These are phyloP conservation scores for Sakesphorus luctuosus DNA, from an alignment of 2,113 vertebrate species.

Conservation along the genomic window DNA sequence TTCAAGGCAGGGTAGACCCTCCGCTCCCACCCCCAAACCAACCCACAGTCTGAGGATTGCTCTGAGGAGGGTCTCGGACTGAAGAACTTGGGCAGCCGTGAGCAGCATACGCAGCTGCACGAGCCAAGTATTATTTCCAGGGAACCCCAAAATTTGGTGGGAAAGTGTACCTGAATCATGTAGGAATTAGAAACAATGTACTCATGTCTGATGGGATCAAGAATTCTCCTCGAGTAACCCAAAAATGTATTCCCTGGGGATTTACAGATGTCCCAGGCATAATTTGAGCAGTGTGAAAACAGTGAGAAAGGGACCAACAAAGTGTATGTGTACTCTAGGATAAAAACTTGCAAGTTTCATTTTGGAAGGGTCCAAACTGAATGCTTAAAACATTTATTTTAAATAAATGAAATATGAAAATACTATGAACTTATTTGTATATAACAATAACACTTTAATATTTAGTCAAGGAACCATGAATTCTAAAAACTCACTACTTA, in stretches of 20 bases:
- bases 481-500: constrained; percentile 42
- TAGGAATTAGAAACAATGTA: not conserved
- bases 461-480: constrained; percentile 43
- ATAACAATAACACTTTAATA: constrained; percentile 55
- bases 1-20: fast-evolving
- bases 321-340: not conserved
- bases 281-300: not conserved
- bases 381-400: constrained; percentile 29
- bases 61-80: not conserved
- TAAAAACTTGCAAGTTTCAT: not conserved
- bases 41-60: too few relatives aligned
- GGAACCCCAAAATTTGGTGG: not conserved
- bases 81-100: fast-evolving
- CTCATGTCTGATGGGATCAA: too few relatives aligned
- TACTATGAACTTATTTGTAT: constrained; percentile 43
- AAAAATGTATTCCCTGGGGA: not conserved
- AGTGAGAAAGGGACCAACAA: not conserved
- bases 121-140: not conserved
- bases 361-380: not conserved
- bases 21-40: not conserved
- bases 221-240: not conserved
- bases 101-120: not conserved
- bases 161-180: fast-evolving
- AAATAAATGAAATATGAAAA: constrained; percentile 58
- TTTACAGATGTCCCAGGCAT: not conserved